These are phyloP conservation scores for Pseudomugil tenellus DNA, from an alignment of 2,797 vertebrate species.

Conservation along the genomic window DNA sequence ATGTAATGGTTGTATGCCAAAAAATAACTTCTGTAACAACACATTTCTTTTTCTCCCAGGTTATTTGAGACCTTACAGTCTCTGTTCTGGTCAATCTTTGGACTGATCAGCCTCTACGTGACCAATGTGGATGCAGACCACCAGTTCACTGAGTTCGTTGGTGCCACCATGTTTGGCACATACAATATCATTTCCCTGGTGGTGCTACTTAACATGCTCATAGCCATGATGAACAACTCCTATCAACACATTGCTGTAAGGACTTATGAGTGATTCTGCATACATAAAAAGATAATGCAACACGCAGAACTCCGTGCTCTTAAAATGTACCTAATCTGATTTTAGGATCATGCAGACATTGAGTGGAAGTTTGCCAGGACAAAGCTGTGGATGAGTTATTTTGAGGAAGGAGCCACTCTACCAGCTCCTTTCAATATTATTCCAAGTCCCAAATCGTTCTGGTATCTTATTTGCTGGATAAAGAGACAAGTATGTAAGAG, in stretches of 20 bases:
- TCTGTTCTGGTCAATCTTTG: conserved; percentile 99
- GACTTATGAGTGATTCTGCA: not conserved
- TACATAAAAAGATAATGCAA: not conserved
- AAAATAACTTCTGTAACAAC: not conserved
- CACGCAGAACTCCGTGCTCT: not conserved
- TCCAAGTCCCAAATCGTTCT: conserved; percentile 94
- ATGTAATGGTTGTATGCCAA: not conserved
- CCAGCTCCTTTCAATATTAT: conserved; percentile 97
- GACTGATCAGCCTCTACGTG: conserved; percentile 95
- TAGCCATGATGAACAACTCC: conserved; percentile 99
- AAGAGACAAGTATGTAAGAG: conserved; percentile 90
- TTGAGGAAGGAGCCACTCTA: conserved; percentile 96
- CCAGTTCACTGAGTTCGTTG: conserved; percentile 97
- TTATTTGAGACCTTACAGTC: conserved; percentile 98
- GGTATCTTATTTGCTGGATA: conserved; percentile 93
- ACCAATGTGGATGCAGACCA: conserved; percentile 94
- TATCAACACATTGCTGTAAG: conserved; percentile 98
- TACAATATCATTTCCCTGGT: conserved; percentile 98
- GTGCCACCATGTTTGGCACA: conserved; percentile 98
- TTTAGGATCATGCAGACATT: conserved; percentile 97
- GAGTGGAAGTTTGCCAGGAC: conserved; percentile 99
- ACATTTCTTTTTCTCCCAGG: conserved; percentile 69
- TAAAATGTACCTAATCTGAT: conserved; percentile 12
- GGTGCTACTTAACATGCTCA: conserved; percentile 98
- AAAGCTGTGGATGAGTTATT: conserved; percentile 99